Percentiles rank a stretch among this genome's conserved stretches.
Evolutionary conservation across 2,113 vertebrate genomes (phyloP).

Genomic region (Poecile atricapillus): DNA sequence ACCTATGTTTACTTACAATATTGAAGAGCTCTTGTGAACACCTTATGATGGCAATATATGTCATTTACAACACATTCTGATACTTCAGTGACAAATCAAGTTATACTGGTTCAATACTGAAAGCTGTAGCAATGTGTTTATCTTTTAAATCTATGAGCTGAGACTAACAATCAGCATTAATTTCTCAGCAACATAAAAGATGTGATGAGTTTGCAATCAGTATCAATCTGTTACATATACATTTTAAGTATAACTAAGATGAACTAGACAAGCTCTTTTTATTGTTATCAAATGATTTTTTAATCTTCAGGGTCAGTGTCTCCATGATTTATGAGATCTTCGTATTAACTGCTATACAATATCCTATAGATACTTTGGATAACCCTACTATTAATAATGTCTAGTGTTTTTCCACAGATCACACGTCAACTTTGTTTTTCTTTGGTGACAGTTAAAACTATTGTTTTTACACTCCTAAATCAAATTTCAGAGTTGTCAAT

Average conservation of each 20-base stretch:
- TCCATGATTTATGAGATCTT: background rate
- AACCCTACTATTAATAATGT: background rate
- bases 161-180: slow-evolving; percentile 12
- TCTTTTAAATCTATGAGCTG: background rate
- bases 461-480: background rate
- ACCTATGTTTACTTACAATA: background rate
- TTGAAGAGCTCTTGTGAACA: background rate
- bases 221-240: background rate
- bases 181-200: slow-evolving; percentile 34
- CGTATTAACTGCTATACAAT: background rate
- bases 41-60: background rate
- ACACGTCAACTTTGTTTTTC: background rate
- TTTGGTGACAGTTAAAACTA: background rate
- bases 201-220: background rate
- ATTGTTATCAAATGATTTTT: background rate
- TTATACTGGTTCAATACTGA: background rate
- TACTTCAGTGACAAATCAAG: background rate
- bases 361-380: background rate
- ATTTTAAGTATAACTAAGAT: background rate
- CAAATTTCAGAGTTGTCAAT: background rate
- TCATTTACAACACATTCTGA: background rate
- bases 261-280: background rate
- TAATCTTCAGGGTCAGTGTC: background rate
- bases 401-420: background rate
- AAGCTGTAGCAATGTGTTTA: background rate